Evolutionary conservation across 2,797 vertebrate genomes (phyloP).

Genomic region (Agapornis canus): DNA sequence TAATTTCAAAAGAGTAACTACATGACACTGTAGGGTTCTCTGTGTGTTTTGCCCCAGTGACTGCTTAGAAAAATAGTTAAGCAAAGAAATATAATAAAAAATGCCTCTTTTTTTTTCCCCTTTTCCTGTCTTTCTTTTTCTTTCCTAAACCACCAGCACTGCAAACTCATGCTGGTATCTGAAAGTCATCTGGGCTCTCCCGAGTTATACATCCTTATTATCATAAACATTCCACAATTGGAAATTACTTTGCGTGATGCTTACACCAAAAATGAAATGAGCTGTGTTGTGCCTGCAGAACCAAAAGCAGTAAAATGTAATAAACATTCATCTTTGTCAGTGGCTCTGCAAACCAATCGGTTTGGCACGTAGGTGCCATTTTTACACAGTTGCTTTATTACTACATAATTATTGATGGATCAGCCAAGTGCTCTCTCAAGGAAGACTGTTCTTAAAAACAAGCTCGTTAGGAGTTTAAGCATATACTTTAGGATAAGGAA

Average conservation of each 20-base stretch:
- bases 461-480: constrained; percentile 43
- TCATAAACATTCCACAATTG: constrained; percentile 33
- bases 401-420: constrained; percentile 52
- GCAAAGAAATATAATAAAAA: background rate
- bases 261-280: constrained; percentile 33
- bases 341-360: constrained; percentile 43
- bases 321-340: constrained; percentile 47
- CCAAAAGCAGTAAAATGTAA: constrained; percentile 37
- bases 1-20: constrained; percentile 6
- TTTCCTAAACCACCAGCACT: background rate
- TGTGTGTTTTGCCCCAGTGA: background rate
- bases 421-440: constrained; percentile 49
- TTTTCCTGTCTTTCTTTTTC: background rate
- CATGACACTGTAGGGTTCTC: background rate
- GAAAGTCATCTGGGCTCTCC: constrained; percentile 1
- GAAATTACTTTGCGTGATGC: constrained; percentile 9
- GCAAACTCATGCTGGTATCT: background rate
- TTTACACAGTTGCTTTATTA: constrained; percentile 54
- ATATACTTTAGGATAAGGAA: constrained; percentile 32
- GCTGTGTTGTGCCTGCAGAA: constrained; percentile 44
- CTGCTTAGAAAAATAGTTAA: background rate
- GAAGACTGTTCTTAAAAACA: constrained; percentile 26
- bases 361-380: constrained; percentile 20
- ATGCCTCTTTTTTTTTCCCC: background rate
- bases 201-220: constrained; percentile 19